These are phyloP conservation scores for Ostrea denselamellosa DNA, from an alignment of 1,140 invertebrate species.

Conservation along the genomic window DNA sequence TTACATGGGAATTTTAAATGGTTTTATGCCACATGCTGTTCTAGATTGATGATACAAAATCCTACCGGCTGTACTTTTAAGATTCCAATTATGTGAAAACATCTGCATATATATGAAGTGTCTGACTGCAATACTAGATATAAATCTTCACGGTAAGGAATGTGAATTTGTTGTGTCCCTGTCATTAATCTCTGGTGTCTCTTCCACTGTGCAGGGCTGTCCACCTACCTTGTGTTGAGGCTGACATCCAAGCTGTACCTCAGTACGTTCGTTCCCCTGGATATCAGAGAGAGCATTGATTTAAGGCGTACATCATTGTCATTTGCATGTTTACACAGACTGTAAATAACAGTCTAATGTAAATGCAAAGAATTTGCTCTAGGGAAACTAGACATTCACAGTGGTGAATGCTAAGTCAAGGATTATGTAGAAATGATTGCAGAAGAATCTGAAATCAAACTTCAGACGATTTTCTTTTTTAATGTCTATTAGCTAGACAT, in stretches of 20 bases:
- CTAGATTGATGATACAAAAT: no score
- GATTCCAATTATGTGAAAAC: no score
- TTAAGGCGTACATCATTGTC: background rate
- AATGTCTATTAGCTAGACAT: no score
- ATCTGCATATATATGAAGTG: no score
- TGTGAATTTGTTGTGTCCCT: no score
- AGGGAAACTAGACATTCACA: background rate
- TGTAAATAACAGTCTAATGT: background rate
- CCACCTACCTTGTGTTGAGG: background rate
- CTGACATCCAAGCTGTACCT: background rate
- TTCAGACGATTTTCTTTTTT: no score
- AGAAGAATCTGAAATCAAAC: background rate
- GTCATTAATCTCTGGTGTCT: no score
- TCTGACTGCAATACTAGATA: no score
- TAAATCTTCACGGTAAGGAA: no score
- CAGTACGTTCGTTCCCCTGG: background rate
- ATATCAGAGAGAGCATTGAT: background rate
- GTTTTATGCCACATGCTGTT: no score
- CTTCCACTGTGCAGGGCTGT: background rate
- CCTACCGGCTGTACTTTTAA: no score
- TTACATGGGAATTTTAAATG: no score
- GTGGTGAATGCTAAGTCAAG: background rate
- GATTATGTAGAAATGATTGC: background rate
- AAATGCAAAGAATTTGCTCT: background rate
- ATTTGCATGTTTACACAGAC: slow-evolving; percentile 21